phyloP scores from a whole-genome alignment of 2,113 vertebrate genomes.

The Zosterops pallidus region DNA sequence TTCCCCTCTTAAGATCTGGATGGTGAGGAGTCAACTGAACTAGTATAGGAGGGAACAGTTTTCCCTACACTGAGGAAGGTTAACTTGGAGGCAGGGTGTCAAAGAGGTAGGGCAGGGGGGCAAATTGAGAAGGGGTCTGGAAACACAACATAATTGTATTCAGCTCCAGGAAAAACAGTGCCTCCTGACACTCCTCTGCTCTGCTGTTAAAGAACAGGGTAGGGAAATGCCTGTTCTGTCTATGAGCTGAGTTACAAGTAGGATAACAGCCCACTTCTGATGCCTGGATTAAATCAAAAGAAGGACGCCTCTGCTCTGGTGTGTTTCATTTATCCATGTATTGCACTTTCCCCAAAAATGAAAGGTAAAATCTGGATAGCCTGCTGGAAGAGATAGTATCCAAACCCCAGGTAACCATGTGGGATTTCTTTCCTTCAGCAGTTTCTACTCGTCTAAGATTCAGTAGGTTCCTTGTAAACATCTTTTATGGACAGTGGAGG shows the following conservation, averaged over 20 bases:
- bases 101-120: not conserved
- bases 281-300: not conserved
- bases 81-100: not conserved
- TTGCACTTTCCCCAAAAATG: not conserved
- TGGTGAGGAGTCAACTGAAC: accelerated
- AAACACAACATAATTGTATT: not conserved
- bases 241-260: not conserved
- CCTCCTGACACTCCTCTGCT: not conserved
- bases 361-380: not conserved
- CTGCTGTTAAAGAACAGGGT: not conserved
- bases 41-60: not conserved
- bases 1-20: not conserved
- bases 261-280: not conserved
- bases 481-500: not conserved
- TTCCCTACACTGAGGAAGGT: not conserved
- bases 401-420: not conserved
- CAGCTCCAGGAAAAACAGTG: not conserved
- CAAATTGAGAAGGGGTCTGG: not conserved
- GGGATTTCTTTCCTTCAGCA: not conserved
- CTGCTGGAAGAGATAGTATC: not conserved
- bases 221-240: not conserved
- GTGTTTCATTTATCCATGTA: not conserved
- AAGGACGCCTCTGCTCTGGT: not conserved
- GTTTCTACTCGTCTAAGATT: not conserved
- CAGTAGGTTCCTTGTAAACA: not conserved